Evolutionary conservation across 2,797 vertebrate genomes (phyloP), one percentile per base, ranked within the genome.

Genomic region (Denticeps clupeoides): DNA sequence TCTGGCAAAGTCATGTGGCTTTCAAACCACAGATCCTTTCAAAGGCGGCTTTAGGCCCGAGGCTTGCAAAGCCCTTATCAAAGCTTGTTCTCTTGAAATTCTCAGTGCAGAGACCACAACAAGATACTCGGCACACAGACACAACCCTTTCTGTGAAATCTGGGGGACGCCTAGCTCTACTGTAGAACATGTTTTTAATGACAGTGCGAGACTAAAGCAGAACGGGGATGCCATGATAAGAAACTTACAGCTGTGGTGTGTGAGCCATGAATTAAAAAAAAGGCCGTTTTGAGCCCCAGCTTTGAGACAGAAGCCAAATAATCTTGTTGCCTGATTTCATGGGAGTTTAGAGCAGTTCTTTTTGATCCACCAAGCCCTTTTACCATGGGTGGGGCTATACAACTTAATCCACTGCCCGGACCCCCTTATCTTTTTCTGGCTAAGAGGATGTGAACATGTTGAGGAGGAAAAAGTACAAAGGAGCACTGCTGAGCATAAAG

Each of bases 281-380:
- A n/a, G n/a, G 5, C 41, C 24, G 23, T n/a, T 12, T 8, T 22
- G n/a, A 22, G 21, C 22, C 31, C 21, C 50, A 53, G 47, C 59
- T 82, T 68, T 68, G 58, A 73, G 66, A 69, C 60, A 60, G 65
- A 68, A 69, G 71, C 27, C 51, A 60, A 63, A 71, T 75, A 79
- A 82, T 80, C 78, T 75, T 64, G 71, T 77, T 82, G 67, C 72
- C 75, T 61, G 66, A 79, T 82, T 85, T 81, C 80, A 84, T 79
- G 70, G 71, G 65, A 58, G 80, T 82, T 81, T 75, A 80, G 67
- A 65, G 45, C 67, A 47, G 47, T 27, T 48, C 24, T 38, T 18
- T 54, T 35, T 41, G 29, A 29, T 55, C 56, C 42, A 26, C 28
- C 31, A 33, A 47, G 51, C 37, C 47, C 35, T 28, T 49, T 45